phyloP scores from a whole-genome alignment of 1,140 invertebrate genomes.

The Mya arenaria region DNA sequence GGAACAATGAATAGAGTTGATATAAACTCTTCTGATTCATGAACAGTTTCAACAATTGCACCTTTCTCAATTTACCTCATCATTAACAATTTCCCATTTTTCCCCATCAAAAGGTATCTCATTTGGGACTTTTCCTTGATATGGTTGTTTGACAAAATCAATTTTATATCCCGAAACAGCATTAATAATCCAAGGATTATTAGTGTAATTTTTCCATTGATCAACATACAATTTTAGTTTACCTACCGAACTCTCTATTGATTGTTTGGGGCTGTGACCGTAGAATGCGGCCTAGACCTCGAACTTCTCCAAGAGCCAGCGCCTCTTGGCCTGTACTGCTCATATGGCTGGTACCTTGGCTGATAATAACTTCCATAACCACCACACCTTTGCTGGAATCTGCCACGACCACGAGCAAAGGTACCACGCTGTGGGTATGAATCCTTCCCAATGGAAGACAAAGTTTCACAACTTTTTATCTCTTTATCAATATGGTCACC shows the following conservation, averaged over 20 bases:
- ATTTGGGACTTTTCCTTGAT: neutral
- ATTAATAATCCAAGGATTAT: constrained; percentile 24
- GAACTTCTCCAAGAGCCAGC: neutral
- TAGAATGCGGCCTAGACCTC: neutral
- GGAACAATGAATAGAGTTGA: constrained; percentile 58
- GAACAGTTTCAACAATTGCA: neutral
- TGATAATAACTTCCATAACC: neutral
- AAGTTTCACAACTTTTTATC: constrained; percentile 26
- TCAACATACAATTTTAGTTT: neutral
- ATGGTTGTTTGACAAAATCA: constrained; percentile 2
- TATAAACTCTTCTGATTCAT: constrained; percentile 46
- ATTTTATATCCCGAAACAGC: constrained; percentile 20
- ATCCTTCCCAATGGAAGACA: constrained; percentile 13
- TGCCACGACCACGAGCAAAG: neutral
- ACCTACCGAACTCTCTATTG: neutral
- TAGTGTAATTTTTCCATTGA: constrained; percentile 7
- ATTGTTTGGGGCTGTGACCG: neutral
- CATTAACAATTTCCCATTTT: neutral
- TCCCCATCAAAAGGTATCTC: constrained; percentile 7
- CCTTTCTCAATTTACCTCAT: constrained; percentile 23
- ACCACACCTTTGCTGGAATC: neutral
- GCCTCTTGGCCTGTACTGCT: neutral
- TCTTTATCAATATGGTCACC: constrained; percentile 34
- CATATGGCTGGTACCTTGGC: neutral
- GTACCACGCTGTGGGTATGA: neutral